Percentiles rank a stretch among this genome's conserved stretches.
Evolutionary conservation across 2,113 vertebrate species (phyloP).

Genomic region (Atrichornis clamosus): DNA sequence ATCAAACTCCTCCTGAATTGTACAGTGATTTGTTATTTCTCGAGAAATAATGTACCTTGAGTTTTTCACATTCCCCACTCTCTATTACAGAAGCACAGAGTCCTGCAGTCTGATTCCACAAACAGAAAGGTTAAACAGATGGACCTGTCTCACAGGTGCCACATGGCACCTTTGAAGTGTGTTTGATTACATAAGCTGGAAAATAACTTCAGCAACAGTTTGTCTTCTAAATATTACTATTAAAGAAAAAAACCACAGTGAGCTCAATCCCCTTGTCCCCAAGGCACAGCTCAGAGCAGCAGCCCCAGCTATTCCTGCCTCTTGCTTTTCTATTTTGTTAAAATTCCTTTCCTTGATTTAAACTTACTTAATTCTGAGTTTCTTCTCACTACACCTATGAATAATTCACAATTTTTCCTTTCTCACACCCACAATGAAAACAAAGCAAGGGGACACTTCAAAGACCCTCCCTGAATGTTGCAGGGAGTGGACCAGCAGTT

Average conservation of each 20-base stretch:
- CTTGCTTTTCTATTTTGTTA: background rate
- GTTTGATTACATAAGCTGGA: background rate
- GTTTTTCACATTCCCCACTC: background rate
- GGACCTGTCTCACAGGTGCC: background rate
- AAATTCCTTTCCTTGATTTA: background rate
- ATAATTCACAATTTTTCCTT: background rate
- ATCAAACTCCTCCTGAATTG: background rate
- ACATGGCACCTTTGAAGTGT: fast-evolving
- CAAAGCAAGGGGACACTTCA: background rate
- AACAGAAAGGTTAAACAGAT: background rate
- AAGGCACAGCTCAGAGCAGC: background rate
- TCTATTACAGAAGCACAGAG: background rate
- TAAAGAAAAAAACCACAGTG: background rate
- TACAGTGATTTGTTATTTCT: background rate
- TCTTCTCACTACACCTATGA: background rate
- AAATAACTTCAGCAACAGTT: background rate
- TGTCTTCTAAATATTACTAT: background rate
- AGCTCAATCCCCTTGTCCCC: background rate
- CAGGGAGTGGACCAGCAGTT: background rate
- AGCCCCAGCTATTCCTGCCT: background rate
- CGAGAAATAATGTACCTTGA: background rate
- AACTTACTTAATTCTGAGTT: background rate
- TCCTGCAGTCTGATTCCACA: background rate
- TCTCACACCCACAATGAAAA: background rate
- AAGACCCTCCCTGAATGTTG: background rate